Conservation (phyloP, 2,888 invertebrate genomes). For the Agrochola lychnidis region DNA sequence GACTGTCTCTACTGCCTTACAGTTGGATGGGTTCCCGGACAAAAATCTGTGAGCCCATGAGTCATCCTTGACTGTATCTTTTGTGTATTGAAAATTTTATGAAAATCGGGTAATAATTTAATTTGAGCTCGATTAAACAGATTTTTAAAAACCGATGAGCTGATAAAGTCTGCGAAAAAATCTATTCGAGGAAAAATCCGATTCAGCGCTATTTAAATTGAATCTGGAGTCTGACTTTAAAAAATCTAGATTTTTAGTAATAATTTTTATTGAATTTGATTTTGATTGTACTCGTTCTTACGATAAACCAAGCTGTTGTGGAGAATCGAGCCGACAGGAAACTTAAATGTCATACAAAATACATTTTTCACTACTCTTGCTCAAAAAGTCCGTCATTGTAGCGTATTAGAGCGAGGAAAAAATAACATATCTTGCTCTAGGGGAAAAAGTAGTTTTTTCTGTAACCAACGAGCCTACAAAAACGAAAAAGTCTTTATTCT, state of each 20-base stretch:
- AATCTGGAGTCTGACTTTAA: background rate
- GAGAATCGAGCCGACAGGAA: background rate
- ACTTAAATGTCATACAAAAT: background rate
- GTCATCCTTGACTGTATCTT: background rate
- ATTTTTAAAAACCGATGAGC: slow-evolving; percentile 18
- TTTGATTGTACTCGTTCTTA: slow-evolving; percentile 1
- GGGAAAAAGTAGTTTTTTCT: no score
- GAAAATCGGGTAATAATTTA: slow-evolving; percentile 1
- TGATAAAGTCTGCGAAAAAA: slow-evolving; percentile 1
- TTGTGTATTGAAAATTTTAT: background rate
- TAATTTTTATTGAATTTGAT: slow-evolving; percentile 2
- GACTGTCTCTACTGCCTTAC: slow-evolving; percentile 8
- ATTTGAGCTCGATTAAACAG: slow-evolving; percentile 8
- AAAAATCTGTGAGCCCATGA: slow-evolving; percentile 1
- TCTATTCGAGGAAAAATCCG: background rate
- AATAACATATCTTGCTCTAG: no score
- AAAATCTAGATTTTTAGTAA: background rate
- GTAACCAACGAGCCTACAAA: no score
- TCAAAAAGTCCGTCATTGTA: no score
- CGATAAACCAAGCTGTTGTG: background rate
- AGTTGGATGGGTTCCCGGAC: slow-evolving; percentile 41
- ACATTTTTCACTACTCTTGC: no score
- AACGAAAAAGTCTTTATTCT: no score
- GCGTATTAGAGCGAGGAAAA: no score
- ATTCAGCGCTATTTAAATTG: slow-evolving; percentile 32